Conservation (phyloP, 2,113 vertebrate species). For the Neogobius melanostomus region DNA sequence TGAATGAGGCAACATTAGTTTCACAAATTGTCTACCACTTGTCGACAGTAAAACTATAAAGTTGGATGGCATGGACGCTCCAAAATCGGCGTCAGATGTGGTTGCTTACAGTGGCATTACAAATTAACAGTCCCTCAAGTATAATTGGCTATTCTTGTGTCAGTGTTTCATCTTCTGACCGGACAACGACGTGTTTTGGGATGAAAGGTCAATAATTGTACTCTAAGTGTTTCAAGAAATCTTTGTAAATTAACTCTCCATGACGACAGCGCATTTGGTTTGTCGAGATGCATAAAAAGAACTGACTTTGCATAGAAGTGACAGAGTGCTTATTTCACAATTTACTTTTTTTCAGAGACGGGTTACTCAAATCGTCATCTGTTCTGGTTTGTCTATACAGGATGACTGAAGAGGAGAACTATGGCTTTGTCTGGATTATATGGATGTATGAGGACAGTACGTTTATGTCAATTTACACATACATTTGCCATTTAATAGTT, state of each 20-base stretch:
- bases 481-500: too few species aligned
- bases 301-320: background rate
- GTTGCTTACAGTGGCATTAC: conserved; percentile 22
- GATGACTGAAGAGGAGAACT: too few species aligned
- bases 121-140: conserved; percentile 22
- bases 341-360: too few species aligned
- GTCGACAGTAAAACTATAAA: conserved; percentile 20
- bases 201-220: conserved; percentile 52
- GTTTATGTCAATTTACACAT: too few species aligned
- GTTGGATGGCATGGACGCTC: conserved; percentile 16
- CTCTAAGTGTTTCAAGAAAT: conserved; percentile 31
- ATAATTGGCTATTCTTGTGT: conserved; percentile 21
- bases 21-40: conserved; percentile 12
- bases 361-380: too few species aligned
- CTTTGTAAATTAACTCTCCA: conserved; percentile 24
- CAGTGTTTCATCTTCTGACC: conserved; percentile 40
- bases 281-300: background rate
- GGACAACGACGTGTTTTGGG: conserved; percentile 12
- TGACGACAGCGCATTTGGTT: conserved; percentile 15
- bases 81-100: conserved; percentile 28
- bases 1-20: conserved; percentile 6
- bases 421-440: too few species aligned
- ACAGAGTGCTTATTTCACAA: too few species aligned
- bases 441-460: too few species aligned
- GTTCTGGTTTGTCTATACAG: too few species aligned